Base-by-base conservation (phyloP, 1,140 invertebrate species). In the Hypsibius dujardini region DNA sequence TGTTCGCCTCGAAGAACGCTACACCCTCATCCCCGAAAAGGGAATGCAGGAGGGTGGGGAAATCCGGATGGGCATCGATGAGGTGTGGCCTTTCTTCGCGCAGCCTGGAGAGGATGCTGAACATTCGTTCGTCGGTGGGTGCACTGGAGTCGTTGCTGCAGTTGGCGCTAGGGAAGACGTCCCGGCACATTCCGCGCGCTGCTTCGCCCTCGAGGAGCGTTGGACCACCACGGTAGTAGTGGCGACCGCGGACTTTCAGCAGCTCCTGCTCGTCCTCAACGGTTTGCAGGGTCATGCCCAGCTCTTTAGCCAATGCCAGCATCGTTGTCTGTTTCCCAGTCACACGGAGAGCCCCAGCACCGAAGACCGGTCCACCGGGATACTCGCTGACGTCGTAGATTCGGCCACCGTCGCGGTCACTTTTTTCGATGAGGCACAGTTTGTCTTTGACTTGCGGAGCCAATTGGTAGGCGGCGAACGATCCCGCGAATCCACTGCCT, bases 351-450 rank as follows among this genome's bases (percentile, higher is more conserved):
- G 79, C 72, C 79, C 80, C 70, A 76, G 79, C 70, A 70, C 75
- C 0, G 76, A 76, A 46, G 79, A 78, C 28, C 74, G 79, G 47
- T 77, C 77, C 15, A 80, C 79, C 2, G 72, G 81, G n/a, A 74
- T 79, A 7, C 73, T 81, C 72, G 50, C 7, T 12, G 7, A 56
- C 50, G n/a, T 56, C 50, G 50, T 56, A n/a, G 7, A 56, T 56
- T 7, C 50, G 50, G n/a, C 50, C 50, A 7, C 50, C 50, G 50
- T 12, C n/a, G 50, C 50, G 50, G 50, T 7, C 7, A 7, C 7
- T 7, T n/a, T 56, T 7, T 7, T 56, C 50, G 50, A 56, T 12
- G n/a, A 56, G 7, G 50, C 50, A 56, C 7, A 56, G 7, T 56
- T 56, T 7, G 50, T 56, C 28, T 56, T 56, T 56, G 50, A 12